Evolutionary conservation across 2,113 vertebrate species (phyloP).

Genomic region (Euleptes europaea): DNA sequence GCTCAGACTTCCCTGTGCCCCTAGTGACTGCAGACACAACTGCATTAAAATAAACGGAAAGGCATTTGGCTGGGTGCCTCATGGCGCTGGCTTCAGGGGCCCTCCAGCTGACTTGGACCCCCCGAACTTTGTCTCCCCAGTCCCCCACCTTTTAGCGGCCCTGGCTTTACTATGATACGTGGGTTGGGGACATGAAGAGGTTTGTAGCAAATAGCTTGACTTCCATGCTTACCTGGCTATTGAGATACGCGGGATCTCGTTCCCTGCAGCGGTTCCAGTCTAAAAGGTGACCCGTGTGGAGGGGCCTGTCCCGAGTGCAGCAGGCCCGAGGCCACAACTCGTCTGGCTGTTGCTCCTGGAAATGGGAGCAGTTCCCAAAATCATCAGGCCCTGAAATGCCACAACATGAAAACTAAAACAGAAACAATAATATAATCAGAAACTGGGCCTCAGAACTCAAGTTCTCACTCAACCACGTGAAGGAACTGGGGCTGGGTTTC

Average conservation of each 20-base stretch:
- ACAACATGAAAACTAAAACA: constrained; percentile 66
- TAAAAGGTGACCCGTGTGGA: constrained; percentile 26
- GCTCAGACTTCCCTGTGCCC: too few species aligned
- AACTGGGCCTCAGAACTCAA: background rate
- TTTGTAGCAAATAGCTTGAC: background rate
- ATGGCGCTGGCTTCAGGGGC: too few species aligned
- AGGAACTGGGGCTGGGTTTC: background rate
- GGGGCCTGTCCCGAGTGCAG: constrained; percentile 35
- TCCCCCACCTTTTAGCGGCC: too few species aligned
- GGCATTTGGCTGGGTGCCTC: too few species aligned
- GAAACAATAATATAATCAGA: constrained; percentile 8
- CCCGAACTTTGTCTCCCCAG: too few species aligned
- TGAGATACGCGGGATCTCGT: background rate
- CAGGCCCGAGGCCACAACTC: constrained; percentile 44
- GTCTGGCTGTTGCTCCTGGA: constrained; percentile 58
- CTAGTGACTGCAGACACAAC: too few species aligned
- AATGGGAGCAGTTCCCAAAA: constrained; percentile 61
- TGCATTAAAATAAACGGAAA: too few species aligned
- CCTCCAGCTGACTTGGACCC: too few species aligned
- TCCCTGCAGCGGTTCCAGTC: constrained; percentile 38
- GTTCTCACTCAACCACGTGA: background rate
- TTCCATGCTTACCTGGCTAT: background rate
- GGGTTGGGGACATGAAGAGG: background rate
- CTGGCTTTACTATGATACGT: background rate
- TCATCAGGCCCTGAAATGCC: constrained; percentile 66